Conservation (phyloP, 2,797 vertebrate genomes). For the Poecilia gillii region DNA sequence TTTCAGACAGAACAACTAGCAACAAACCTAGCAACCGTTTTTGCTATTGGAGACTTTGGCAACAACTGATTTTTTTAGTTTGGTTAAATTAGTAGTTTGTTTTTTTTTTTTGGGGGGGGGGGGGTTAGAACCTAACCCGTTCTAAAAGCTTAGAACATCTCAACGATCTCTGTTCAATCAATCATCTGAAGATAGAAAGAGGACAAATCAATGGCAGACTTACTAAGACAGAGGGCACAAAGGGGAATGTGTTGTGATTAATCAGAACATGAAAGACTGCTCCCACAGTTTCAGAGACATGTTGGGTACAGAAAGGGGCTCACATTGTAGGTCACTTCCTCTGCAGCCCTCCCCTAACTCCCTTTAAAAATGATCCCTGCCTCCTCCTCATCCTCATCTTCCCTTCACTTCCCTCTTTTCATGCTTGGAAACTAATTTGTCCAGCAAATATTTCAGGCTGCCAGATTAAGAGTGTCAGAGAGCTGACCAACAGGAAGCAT, state of each 20-base stretch:
- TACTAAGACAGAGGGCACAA: slow-evolving; percentile 7
- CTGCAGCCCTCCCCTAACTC: slow-evolving; percentile 53
- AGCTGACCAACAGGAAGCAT: slow-evolving; percentile 32
- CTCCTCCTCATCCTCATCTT: slow-evolving; percentile 42
- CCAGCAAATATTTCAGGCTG: slow-evolving; percentile 24
- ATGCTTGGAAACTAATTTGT: slow-evolving; percentile 31
- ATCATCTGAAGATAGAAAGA: neutral
- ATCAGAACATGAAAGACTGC: slow-evolving; percentile 64
- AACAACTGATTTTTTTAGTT: neutral
- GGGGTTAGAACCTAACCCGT: neutral
- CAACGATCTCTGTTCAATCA: neutral
- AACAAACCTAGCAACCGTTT: neutral
- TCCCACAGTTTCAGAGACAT: slow-evolving; percentile 70
- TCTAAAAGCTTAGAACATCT: neutral
- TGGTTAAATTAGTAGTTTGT: neutral
- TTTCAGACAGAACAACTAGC: neutral
- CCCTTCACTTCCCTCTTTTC: slow-evolving; percentile 51
- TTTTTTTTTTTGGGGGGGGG: no score
- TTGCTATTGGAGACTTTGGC: neutral
- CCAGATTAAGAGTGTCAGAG: slow-evolving; percentile 43
- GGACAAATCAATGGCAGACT: neutral
- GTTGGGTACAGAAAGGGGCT: slow-evolving; percentile 53
- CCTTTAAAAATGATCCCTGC: slow-evolving; percentile 33
- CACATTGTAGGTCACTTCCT: slow-evolving; percentile 70
- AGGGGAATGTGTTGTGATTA: slow-evolving; percentile 54